These are phyloP conservation scores for Cichladusa arquata DNA, from an alignment of 2,113 vertebrate genomes.

Conservation along the genomic window DNA sequence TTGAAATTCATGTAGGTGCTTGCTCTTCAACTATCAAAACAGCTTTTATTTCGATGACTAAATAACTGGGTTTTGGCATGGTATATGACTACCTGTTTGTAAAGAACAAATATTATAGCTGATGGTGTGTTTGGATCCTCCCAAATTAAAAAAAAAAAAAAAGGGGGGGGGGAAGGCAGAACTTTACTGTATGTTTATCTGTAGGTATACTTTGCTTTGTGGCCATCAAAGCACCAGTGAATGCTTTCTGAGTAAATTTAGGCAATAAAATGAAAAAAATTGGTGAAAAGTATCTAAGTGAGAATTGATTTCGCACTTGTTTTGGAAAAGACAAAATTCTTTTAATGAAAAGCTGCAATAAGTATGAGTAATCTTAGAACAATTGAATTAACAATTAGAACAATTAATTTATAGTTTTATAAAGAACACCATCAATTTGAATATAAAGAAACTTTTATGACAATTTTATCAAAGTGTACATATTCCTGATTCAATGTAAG, in stretches of 20 bases:
- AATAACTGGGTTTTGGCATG: background rate
- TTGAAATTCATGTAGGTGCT: background rate
- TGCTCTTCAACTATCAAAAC: background rate
- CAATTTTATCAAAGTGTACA: background rate
- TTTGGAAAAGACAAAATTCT: background rate
- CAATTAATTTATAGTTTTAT: background rate
- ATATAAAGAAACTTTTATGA: background rate
- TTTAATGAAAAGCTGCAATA: background rate
- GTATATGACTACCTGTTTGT: background rate
- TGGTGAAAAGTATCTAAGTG: background rate
- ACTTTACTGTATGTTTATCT: background rate
- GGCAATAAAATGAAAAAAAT: background rate
- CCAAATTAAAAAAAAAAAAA: background rate
- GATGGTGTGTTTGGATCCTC: background rate
- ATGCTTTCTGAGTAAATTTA: background rate
- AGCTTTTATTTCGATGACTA: background rate
- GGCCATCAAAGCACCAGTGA: background rate
- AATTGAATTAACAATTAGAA: background rate
- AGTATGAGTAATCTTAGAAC: background rate
- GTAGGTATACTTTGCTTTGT: background rate
- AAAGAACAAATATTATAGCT: background rate
- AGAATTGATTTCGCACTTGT: fast-evolving
- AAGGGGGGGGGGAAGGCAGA: background rate
- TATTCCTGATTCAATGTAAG: background rate
- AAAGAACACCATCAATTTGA: background rate